These are phyloP conservation scores for Oryctolagus cuniculus DNA, from an alignment of 2,113 vertebrate genomes.

Conservation along the genomic window mOryCun1.1 NC_091443.1:50768501-50769000, in stretches of 20 bases:
- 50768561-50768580: slow-evolving; percentile 55
- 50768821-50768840: not conserved
- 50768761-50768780: not conserved
- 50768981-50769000: not conserved
- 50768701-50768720: slow-evolving; percentile 2
- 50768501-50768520: slow-evolving; percentile 95
- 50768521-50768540: slow-evolving; percentile 89
- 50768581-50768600: slow-evolving; percentile 10
- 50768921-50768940: not conserved
- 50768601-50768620: not conserved
- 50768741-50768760: not conserved
- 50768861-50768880: not conserved
- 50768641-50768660: not conserved
- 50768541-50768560: slow-evolving; percentile 92
- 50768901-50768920: not conserved
- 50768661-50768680: not conserved
- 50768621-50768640: not conserved
- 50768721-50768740: not conserved
- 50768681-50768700: not conserved
- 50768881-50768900: not conserved
- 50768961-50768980: not conserved
- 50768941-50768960: too few species aligned
- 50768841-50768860: not conserved
- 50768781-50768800: not conserved
- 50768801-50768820: not conserved